phyloP scores from a whole-genome alignment of 2,113 vertebrate genomes.

The Sphaerodactylus townsendi region DNA sequence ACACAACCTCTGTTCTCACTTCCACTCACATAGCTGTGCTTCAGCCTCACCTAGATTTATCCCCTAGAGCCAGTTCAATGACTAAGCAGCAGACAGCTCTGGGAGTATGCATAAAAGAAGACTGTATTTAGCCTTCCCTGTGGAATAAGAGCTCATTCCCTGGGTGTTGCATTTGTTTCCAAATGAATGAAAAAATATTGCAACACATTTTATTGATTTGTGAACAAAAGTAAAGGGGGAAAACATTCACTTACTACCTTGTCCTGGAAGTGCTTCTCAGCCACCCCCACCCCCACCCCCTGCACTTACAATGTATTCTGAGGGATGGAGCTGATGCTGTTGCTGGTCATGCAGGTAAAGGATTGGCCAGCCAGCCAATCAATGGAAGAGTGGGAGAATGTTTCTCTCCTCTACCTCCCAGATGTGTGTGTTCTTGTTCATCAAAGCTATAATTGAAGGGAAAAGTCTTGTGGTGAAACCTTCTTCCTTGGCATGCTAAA shows the following conservation, averaged over 20 bases:
- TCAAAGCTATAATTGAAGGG: background rate
- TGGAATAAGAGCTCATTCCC: background rate
- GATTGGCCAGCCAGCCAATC: too few relatives aligned
- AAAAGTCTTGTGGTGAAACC: background rate
- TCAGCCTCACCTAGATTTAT: background rate
- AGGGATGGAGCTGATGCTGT: too few relatives aligned
- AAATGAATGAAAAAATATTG: too few relatives aligned
- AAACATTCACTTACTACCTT: too few relatives aligned
- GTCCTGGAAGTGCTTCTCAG: too few relatives aligned
- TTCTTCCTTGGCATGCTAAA: background rate
- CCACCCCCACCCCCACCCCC: too few relatives aligned
- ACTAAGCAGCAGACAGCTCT: background rate
- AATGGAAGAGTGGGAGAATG: too few relatives aligned
- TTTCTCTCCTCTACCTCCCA: background rate
- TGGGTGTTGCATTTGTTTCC: background rate
- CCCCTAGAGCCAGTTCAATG: background rate
- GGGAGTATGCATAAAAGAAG: background rate
- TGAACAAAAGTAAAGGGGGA: too few relatives aligned
- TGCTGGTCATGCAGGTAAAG: too few relatives aligned
- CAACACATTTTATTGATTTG: too few relatives aligned
- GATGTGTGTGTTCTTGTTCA: background rate
- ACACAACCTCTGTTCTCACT: background rate
- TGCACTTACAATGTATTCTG: too few relatives aligned
- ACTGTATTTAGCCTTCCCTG: background rate
- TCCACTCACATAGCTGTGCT: background rate